These are phyloP conservation scores for Xiphophorus couchianus DNA, from an alignment of 2,113 vertebrate genomes.

Conservation along the genomic window DNA sequence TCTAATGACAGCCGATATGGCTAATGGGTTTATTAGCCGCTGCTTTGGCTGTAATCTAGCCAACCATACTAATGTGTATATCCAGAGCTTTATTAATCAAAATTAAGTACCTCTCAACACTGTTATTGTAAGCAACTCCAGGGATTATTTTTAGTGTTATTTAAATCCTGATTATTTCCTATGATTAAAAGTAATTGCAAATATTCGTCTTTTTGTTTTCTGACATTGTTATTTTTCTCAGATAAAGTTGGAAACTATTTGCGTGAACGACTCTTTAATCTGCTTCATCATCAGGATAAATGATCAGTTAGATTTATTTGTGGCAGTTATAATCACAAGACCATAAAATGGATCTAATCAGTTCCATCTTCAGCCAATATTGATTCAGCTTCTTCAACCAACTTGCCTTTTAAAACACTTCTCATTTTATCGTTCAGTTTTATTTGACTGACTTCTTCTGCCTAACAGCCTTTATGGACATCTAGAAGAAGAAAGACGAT, in stretches of 20 bases:
- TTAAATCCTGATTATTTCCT: background rate
- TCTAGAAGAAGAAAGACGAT: no score
- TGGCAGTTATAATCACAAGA: slow-evolving; percentile 1
- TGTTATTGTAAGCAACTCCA: background rate
- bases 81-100: slow-evolving; percentile 6
- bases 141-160: background rate
- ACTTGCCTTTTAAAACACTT: slow-evolving; percentile 45
- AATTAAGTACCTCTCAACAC: background rate
- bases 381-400: slow-evolving; percentile 20
- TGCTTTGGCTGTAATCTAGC: slow-evolving; percentile 25
- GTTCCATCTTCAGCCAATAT: slow-evolving; percentile 1
- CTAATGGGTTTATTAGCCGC: slow-evolving; percentile 40
- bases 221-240: background rate
- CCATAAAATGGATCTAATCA: background rate
- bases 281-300: slow-evolving; percentile 19
- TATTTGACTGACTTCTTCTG: slow-evolving; percentile 1
- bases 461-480: slow-evolving; percentile 16
- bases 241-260: background rate
- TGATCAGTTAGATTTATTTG: slow-evolving; percentile 23
- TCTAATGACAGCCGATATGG: slow-evolving; percentile 37
- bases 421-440: slow-evolving; percentile 5
- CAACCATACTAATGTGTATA: slow-evolving; percentile 16
- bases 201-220: background rate
- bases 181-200: background rate
- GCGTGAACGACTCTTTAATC: background rate